phyloP scores from a whole-genome alignment of 2,797 vertebrate genomes.

The Liparis tanakae region DNA sequence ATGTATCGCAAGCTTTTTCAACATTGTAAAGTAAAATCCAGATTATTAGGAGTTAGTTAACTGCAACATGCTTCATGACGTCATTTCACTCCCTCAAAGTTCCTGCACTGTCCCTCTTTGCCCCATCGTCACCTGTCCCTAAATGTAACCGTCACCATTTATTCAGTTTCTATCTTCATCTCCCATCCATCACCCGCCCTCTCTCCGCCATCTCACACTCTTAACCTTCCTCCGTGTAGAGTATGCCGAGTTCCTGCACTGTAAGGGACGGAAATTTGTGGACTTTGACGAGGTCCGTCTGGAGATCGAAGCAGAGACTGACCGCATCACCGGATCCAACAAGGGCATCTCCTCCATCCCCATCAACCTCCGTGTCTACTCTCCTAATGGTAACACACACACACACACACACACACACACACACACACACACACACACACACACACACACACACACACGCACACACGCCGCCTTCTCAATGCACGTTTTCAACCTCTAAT shows the following conservation, averaged over 20 bases:
- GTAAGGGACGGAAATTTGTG: constrained; percentile 94
- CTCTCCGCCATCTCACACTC: not conserved
- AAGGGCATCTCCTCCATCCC: constrained; percentile 94
- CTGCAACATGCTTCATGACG: not conserved
- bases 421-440: not conserved
- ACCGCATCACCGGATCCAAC: constrained; percentile 92
- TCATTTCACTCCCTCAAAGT: not conserved
- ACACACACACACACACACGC: not conserved
- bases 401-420: not conserved
- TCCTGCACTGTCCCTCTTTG: not conserved
- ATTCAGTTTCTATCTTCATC: not conserved
- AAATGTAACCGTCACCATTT: not conserved
- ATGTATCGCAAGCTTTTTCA: not conserved
- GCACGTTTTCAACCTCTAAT: not conserved
- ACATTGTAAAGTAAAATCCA: not conserved
- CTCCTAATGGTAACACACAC: constrained; percentile 76
- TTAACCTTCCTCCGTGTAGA: constrained; percentile 75
- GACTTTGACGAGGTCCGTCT: constrained; percentile 95
- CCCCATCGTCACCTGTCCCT: not conserved
- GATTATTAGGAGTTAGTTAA: not conserved
- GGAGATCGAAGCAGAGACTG: constrained; percentile 95
- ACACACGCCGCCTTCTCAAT: not conserved
- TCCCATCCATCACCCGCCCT: not conserved
- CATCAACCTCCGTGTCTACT: constrained; percentile 95
- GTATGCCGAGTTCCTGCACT: constrained; percentile 96